Percentiles rank a stretch among this genome's conserved stretches.
These are phyloP conservation scores for Diorhabda carinulata DNA, from an alignment of 1,140 invertebrate genomes.

Conservation along the genomic window DNA sequence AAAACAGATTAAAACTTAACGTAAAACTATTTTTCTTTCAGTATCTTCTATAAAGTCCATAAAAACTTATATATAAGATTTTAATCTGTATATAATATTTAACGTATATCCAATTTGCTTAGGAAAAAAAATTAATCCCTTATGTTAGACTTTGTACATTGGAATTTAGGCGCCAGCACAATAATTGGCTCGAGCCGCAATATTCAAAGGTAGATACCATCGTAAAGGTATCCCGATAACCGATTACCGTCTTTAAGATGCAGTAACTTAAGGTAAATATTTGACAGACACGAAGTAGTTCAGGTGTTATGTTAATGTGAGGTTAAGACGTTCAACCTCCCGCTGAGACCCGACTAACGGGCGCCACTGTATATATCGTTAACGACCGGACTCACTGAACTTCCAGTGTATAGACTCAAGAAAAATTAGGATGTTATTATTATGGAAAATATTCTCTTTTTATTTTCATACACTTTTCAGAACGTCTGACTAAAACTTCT, in stretches of 20 bases:
- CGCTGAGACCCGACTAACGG: constrained; percentile 33
- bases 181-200: constrained; percentile 23
- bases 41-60: too few relatives aligned
- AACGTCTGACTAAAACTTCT: too few relatives aligned
- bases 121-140: constrained; percentile 1
- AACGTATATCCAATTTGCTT: too few relatives aligned
- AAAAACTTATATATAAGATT: too few relatives aligned
- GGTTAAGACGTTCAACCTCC: constrained; percentile 21
- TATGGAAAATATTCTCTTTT: too few relatives aligned
- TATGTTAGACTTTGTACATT: constrained; percentile 9
- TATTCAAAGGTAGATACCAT: constrained; percentile 3
- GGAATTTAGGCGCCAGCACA: constrained; percentile 30
- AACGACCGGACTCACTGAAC: background rate
- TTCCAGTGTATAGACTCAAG: too few relatives aligned
- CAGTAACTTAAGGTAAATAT: constrained; percentile 5
- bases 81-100: too few relatives aligned
- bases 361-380: constrained; percentile 33
- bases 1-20: too few relatives aligned
- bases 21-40: too few relatives aligned
- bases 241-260: background rate
- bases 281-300: background rate
- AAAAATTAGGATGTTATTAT: too few relatives aligned
- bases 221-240: background rate
- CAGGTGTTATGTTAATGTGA: constrained; percentile 7
- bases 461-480: too few relatives aligned